Percentiles rank a stretch among this genome's conserved stretches.
These are phyloP conservation scores for Epinephelus fuscoguttatus DNA, from an alignment of 2,113 vertebrate species.

Conservation along the genomic window DNA sequence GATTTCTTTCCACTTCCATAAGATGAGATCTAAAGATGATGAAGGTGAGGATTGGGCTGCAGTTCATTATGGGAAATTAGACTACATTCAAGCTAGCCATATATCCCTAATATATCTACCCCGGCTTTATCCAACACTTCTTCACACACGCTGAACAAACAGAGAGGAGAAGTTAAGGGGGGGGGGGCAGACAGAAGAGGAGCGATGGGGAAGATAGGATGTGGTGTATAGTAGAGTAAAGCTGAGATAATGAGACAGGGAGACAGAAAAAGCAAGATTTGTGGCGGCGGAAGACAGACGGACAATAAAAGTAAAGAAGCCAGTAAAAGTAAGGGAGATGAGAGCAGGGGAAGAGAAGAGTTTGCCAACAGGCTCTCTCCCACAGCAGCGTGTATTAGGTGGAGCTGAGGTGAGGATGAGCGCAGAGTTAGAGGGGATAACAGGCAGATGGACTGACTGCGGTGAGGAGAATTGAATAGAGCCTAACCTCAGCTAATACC, in stretches of 20 bases:
- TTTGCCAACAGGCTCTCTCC: slow-evolving; percentile 67
- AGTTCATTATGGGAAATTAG: slow-evolving; percentile 82
- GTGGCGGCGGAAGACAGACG: slow-evolving; percentile 47
- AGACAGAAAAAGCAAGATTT: slow-evolving; percentile 31
- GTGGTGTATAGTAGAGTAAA: slow-evolving; percentile 53
- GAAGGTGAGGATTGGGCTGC: slow-evolving; percentile 75
- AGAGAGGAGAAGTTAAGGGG: slow-evolving; percentile 58
- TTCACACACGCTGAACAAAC: slow-evolving; percentile 75
- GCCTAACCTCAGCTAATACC: slow-evolving; percentile 77
- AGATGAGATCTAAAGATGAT: slow-evolving; percentile 83
- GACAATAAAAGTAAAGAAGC: slow-evolving; percentile 46
- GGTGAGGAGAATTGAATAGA: slow-evolving; percentile 79
- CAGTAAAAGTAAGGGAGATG: slow-evolving; percentile 40
- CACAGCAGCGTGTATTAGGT: slow-evolving; percentile 64
- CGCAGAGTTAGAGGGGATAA: slow-evolving; percentile 78
- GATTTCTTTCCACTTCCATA: slow-evolving; percentile 83
- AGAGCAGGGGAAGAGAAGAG: slow-evolving; percentile 46
- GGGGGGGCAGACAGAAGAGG: slow-evolving; percentile 35
- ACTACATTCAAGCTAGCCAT: slow-evolving; percentile 62
- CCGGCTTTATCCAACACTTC: slow-evolving; percentile 69
- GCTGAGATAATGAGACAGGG: slow-evolving; percentile 63
- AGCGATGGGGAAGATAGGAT: slow-evolving; percentile 25
- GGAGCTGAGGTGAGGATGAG: slow-evolving; percentile 69
- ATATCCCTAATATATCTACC: slow-evolving; percentile 74
- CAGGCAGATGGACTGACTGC: slow-evolving; percentile 78